Conservation (phyloP, 2,113 vertebrate species). For the Asarcornis scutulata region DNA sequence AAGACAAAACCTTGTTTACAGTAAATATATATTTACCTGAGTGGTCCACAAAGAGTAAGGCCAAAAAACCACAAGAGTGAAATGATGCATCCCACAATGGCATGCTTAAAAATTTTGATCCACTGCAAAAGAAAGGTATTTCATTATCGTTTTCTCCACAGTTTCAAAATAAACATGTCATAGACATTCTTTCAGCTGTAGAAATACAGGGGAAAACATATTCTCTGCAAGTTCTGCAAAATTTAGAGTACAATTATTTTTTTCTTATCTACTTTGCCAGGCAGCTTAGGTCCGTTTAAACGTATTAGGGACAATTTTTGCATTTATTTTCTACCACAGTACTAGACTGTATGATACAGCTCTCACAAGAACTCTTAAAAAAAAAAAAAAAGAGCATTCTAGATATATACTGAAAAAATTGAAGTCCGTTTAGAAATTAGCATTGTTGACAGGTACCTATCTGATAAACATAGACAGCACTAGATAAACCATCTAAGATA, state of each 20-base stretch:
- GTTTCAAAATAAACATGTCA: not conserved
- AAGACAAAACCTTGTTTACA: not conserved
- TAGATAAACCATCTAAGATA: not conserved
- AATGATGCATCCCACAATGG: conserved; percentile 91
- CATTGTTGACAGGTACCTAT: not conserved
- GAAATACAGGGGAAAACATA: not conserved
- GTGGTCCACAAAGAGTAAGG: conserved; percentile 95
- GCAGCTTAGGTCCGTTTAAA: not conserved
- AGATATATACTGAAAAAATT: not conserved
- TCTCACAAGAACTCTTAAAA: not conserved
- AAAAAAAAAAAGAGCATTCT: not conserved
- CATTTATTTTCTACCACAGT: not conserved
- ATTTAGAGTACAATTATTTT: not conserved
- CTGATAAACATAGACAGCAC: not conserved
- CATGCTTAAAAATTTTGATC: conserved; percentile 96
- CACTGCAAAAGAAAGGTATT: conserved; percentile 83
- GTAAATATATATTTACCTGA: conserved; percentile 84
- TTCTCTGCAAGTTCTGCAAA: not conserved
- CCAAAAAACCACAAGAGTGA: conserved; percentile 97
- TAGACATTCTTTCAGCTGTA: not conserved
- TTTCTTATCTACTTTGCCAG: not conserved
- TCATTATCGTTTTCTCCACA: not conserved
- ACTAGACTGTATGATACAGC: not conserved
- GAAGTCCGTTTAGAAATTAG: not conserved
- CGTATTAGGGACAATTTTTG: not conserved